These are phyloP conservation scores for Lepidonotus clava DNA, from an alignment of 2,888 invertebrate genomes.

Conservation along the genomic window DNA sequence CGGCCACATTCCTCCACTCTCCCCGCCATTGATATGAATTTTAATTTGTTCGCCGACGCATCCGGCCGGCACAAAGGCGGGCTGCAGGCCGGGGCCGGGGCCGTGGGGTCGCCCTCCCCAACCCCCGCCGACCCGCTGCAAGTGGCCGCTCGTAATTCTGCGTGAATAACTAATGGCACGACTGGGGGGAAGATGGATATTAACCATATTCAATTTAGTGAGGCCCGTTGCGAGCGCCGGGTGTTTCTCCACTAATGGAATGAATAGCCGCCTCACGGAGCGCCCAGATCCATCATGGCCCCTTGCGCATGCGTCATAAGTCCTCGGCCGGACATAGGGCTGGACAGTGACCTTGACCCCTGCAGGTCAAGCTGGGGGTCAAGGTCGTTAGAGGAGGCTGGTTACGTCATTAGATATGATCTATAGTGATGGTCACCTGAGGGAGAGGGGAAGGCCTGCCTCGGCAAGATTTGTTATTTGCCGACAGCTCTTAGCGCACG, in stretches of 20 bases:
- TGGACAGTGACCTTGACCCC: constrained; percentile 44
- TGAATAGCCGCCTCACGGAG: constrained; percentile 17
- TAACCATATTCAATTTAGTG: constrained; percentile 52
- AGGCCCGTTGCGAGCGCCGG: constrained; percentile 42
- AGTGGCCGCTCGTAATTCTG: constrained; percentile 44
- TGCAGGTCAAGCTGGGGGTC: constrained; percentile 42
- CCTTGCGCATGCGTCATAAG: constrained; percentile 47
- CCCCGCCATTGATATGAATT: constrained; percentile 48
- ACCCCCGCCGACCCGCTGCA: background rate
- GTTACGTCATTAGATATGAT: constrained; percentile 50
- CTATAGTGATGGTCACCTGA: constrained; percentile 39
- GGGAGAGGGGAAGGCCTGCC: background rate
- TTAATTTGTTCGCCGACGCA: constrained; percentile 45
- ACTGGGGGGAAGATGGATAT: constrained; percentile 34
- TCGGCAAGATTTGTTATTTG: constrained; percentile 14
- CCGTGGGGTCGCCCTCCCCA: background rate
- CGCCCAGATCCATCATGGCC: constrained; percentile 31
- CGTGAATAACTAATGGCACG: constrained; percentile 43
- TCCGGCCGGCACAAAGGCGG: constrained; percentile 22
- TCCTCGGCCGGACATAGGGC: constrained; percentile 47
- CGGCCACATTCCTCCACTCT: constrained; percentile 32
- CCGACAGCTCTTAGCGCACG: background rate
- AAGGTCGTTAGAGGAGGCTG: constrained; percentile 51
- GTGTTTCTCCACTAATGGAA: constrained; percentile 48
- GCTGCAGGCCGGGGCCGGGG: constrained; percentile 6